Conservation (phyloP, 2,113 vertebrate genomes). For the Bos indicus region DNA sequence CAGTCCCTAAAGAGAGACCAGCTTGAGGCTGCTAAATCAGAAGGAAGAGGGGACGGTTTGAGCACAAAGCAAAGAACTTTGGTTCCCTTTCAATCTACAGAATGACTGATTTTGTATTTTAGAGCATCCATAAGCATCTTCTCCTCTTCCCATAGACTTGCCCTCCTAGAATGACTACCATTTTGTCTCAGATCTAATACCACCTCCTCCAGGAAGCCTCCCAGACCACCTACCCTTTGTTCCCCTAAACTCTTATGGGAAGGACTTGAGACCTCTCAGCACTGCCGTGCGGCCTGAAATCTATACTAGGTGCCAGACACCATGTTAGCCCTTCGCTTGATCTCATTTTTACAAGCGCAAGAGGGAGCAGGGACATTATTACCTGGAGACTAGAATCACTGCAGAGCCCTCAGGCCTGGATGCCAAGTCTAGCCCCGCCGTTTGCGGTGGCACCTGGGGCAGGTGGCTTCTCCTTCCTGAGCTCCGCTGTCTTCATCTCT, state of each 20-base stretch:
- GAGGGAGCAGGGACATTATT: rapidly evolving
- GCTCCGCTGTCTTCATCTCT: background rate
- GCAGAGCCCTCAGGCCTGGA: background rate
- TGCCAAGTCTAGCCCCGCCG: too few relatives aligned
- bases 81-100: background rate
- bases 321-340: background rate
- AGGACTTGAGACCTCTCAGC: background rate
- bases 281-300: background rate
- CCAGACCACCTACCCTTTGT: background rate
- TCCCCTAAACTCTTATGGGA: background rate
- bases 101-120: background rate
- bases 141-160: background rate
- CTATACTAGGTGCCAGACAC: background rate
- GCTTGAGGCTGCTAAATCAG: background rate
- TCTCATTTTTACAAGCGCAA: background rate
- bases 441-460: background rate
- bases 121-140: background rate
- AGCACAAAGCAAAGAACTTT: background rate
- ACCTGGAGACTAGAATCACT: background rate
- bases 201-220: background rate
- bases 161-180: background rate
- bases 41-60: background rate
- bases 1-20: background rate
- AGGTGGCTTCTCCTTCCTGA: background rate
- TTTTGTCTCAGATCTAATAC: background rate